Evolutionary conservation across 2,113 vertebrate species (phyloP).

Genomic region (Xiphophorus hellerii): DNA sequence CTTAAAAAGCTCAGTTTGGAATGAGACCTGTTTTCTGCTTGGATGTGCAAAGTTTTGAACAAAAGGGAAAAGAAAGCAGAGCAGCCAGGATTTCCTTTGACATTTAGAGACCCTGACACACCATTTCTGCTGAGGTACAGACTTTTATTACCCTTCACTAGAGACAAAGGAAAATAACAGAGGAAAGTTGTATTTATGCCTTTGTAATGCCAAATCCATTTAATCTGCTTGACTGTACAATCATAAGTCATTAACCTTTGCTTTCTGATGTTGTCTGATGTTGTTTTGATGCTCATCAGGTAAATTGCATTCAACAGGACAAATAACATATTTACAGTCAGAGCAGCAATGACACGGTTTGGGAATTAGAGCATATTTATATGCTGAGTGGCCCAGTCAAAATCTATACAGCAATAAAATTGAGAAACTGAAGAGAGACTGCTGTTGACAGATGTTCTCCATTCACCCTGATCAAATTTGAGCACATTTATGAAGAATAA

Average conservation of each 20-base stretch:
- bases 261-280: background rate
- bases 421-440: background rate
- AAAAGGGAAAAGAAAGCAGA: slow-evolving; percentile 1
- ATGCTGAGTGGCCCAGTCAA: background rate
- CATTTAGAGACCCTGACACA: slow-evolving; percentile 40
- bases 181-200: background rate
- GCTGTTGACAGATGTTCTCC: no score
- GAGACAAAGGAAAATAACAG: background rate
- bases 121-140: slow-evolving; percentile 25
- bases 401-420: background rate
- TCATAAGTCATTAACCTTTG: background rate
- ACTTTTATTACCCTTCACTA: background rate
- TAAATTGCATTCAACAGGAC: background rate
- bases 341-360: background rate
- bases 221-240: background rate
- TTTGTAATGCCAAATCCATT: background rate
- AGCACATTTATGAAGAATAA: background rate
- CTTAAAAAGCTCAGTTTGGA: slow-evolving; percentile 2
- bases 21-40: slow-evolving; percentile 38
- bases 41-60: slow-evolving; percentile 40
- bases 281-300: background rate
- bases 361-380: background rate
- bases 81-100: slow-evolving; percentile 60
- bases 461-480: no score
- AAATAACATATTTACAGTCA: background rate